Evolutionary conservation across 2,888 invertebrate genomes (phyloP), one percentile per base, ranked within the genome.

Genomic region (Tenthredo mesomela): DNA sequence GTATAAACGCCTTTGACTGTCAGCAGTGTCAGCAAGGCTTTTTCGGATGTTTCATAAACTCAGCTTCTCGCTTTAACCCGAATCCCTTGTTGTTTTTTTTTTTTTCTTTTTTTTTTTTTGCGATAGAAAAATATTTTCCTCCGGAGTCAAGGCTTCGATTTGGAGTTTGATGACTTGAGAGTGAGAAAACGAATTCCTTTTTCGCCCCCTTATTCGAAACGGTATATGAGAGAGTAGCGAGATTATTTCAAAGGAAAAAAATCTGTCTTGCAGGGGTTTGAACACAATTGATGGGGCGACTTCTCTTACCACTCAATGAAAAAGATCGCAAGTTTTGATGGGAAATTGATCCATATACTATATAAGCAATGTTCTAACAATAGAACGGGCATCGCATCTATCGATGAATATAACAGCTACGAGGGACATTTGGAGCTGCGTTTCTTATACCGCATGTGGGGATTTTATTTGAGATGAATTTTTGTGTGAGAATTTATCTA

Each of bases 341-440:
- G 77, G 77, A 77, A 77, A 77, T 77, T 54, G 77, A 77, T 77
- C 77, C 77, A 15, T 75, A 75, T 47, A 77, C 77, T n/a, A 21
- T n/a, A 21, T 15, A 77, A 50, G 50, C 50, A 54, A 29, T 29
- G 7, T 54, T 54, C 33, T 25, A 54, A 77, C 77, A 77, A 77
- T 77, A 77, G 77, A 54, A 54, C 29, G 77, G 40, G 29, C 18
- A 77, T 40, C 71, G n/a, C n/a, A 43, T 73, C 71, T 43, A 43
- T 25, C 40, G 71, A 25, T 43, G 71, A 73, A 43, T 43, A 43
- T 40, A 40, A 21, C n/a, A n/a, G n/a, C 71, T 73, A 73, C 25
- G 71, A 21, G 71, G 43, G 71, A 21, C 4, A 73, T 73, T 73
- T 12, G 9, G 3, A 21, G 71, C 9, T 21, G 21, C 43, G 43